Conservation (phyloP, 2,113 vertebrate species). For the Alces alces region DNA sequence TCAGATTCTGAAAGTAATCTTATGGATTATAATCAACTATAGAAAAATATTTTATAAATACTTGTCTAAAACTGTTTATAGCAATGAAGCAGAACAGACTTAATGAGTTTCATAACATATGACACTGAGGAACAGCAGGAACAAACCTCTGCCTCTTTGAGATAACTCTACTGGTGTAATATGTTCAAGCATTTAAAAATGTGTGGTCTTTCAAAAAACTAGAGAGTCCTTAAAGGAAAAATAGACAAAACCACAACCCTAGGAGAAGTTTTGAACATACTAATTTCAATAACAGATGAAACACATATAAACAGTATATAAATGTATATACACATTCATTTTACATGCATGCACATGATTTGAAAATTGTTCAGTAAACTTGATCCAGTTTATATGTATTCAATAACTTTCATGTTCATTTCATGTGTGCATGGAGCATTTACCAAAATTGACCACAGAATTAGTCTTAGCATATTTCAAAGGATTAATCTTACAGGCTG, state of each 20-base stretch:
- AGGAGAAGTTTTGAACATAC: background rate
- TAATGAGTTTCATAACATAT: background rate
- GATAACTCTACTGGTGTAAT: background rate
- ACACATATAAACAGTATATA: background rate
- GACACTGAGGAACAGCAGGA: background rate
- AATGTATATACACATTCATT: background rate
- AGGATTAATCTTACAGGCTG: background rate
- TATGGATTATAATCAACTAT: background rate
- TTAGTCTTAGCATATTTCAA: background rate
- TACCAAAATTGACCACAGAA: background rate
- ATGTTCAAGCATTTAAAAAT: background rate
- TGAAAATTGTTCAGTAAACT: background rate
- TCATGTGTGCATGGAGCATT: background rate
- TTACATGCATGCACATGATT: background rate
- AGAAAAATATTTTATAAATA: background rate
- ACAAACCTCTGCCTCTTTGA: background rate
- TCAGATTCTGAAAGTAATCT: background rate
- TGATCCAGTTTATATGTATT: background rate
- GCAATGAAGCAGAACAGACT: background rate
- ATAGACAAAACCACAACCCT: background rate
- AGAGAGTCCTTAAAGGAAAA: background rate
- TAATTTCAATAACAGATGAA: background rate
- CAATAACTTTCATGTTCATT: background rate
- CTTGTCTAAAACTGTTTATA: background rate
- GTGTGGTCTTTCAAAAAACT: background rate